phyloP scores from a whole-genome alignment of 2,113 vertebrate species.

The Tragelaphus imberbis region DNA sequence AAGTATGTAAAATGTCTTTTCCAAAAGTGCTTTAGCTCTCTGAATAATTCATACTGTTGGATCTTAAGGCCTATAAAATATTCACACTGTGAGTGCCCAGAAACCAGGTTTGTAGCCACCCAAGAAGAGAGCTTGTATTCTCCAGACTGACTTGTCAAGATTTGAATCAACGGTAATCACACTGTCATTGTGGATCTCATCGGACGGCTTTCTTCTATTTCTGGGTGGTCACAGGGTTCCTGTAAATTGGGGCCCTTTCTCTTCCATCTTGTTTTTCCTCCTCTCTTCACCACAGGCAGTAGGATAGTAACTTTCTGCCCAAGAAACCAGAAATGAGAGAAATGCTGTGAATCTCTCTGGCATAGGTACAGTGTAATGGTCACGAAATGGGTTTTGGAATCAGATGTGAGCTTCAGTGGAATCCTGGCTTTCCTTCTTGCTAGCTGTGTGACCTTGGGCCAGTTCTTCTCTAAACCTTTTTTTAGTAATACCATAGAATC shows the following conservation, averaged over 20 bases:
- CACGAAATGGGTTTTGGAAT: neutral
- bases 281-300: neutral
- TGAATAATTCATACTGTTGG: constrained; percentile 27
- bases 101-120: neutral
- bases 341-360: neutral
- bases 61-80: constrained; percentile 16
- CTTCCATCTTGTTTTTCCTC: neutral
- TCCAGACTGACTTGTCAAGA: neutral
- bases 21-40: neutral
- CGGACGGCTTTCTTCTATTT: neutral
- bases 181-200: neutral
- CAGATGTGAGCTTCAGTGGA: neutral
- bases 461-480: neutral
- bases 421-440: neutral
- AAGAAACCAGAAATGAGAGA: neutral
- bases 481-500: neutral
- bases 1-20: neutral
- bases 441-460: neutral
- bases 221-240: neutral
- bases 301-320: neutral
- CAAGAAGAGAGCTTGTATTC: neutral
- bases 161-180: neutral
- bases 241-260: neutral
- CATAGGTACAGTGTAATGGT: neutral
- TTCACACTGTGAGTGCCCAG: neutral